Conservation (phyloP, 2,113 vertebrate species). For the Geococcyx californianus region DNA sequence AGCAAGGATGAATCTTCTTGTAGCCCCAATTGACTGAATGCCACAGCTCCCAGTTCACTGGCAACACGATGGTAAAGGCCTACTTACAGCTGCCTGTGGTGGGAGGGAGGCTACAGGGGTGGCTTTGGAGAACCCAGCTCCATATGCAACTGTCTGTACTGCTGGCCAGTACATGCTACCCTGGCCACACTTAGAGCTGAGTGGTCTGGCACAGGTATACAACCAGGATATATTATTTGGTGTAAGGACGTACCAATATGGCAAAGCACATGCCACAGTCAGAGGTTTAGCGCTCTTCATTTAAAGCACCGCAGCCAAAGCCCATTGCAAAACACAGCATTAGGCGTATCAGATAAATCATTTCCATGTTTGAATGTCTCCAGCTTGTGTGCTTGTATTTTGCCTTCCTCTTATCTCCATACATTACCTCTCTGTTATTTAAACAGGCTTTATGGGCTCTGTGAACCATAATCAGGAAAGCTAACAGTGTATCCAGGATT, state of each 20-base stretch:
- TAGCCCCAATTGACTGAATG: neutral
- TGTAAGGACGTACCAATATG: neutral
- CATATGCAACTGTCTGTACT: neutral
- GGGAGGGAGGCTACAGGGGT: neutral
- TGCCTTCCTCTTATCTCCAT: neutral
- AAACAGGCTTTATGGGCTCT: neutral
- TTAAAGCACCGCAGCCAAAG: neutral
- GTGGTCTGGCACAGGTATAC: neutral
- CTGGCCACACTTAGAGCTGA: neutral
- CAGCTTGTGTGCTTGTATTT: neutral
- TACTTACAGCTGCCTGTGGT: fast-evolving
- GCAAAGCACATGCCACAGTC: neutral
- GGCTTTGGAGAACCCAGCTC: neutral
- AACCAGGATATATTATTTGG: neutral
- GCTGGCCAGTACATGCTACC: neutral
- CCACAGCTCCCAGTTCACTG: fast-evolving
- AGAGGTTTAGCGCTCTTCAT: neutral
- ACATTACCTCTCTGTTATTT: neutral
- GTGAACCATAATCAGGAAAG: neutral
- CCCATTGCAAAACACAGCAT: neutral
- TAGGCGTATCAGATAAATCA: neutral
- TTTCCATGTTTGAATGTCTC: neutral
- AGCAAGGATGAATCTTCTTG: neutral
- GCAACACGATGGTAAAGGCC: neutral
- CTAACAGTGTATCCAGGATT: neutral